Conservation (phyloP, 2,113 vertebrate species). For the Chaetops frenatus region DNA sequence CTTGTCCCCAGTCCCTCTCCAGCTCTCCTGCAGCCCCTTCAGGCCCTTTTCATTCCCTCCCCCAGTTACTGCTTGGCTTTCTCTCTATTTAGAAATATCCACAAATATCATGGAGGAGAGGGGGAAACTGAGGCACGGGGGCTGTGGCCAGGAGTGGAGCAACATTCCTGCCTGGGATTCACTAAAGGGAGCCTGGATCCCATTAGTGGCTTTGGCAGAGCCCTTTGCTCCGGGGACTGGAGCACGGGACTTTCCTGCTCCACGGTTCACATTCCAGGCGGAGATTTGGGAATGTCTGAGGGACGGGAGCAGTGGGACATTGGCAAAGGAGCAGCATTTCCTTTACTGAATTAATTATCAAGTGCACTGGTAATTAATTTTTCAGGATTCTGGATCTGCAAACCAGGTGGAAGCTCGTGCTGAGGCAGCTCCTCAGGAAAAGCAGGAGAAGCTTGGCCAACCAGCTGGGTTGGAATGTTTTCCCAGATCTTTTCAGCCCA, state of each 20-base stretch:
- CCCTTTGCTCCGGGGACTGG: neutral
- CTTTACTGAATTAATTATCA: neutral
- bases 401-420: neutral
- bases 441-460: neutral
- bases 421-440: neutral
- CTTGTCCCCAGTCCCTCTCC: no score
- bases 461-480: neutral
- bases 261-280: neutral
- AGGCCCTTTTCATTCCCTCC: neutral
- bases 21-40: no score
- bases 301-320: neutral
- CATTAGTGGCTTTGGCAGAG: constrained; percentile 42
- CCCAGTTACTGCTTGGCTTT: neutral
- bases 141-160: rapidly evolving
- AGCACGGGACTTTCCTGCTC: neutral
- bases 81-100: neutral
- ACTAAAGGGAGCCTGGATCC: constrained; percentile 44
- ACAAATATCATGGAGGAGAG: neutral
- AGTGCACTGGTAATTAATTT: rapidly evolving
- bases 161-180: no score
- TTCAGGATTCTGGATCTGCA: neutral
- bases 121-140: neutral
- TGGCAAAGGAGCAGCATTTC: neutral
- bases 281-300: neutral
- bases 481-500: neutral